Conservation (phyloP, 2,888 invertebrate species). For the Apodemia duryi region DNA sequence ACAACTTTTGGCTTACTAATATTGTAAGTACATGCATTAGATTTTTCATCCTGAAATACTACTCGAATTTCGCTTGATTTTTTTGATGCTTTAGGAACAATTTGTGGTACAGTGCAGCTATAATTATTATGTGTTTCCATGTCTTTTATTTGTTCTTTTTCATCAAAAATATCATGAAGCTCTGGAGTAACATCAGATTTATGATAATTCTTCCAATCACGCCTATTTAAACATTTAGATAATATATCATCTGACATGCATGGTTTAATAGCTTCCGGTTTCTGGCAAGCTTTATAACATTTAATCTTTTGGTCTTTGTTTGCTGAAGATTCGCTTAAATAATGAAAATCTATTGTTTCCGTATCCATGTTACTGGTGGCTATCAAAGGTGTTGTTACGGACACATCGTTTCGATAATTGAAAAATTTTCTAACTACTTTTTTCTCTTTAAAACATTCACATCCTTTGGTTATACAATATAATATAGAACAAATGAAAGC, state of each 20-base stretch:
- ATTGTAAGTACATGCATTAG: slow-evolving; percentile 13
- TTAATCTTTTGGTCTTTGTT: slow-evolving; percentile 54
- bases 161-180: slow-evolving; percentile 21
- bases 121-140: slow-evolving; percentile 15
- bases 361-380: slow-evolving; percentile 57
- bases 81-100: slow-evolving; percentile 19
- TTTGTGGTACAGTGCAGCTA: neutral
- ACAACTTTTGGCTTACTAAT: slow-evolving; percentile 18
- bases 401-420: slow-evolving; percentile 56
- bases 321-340: slow-evolving; percentile 50
- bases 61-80: slow-evolving; percentile 36
- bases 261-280: slow-evolving; percentile 43
- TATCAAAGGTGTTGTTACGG: slow-evolving; percentile 63
- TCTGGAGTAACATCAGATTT: slow-evolving; percentile 42
- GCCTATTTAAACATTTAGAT: slow-evolving; percentile 59
- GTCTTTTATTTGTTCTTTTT: slow-evolving; percentile 20
- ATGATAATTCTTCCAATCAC: slow-evolving; percentile 52
- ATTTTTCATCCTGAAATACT: slow-evolving; percentile 41
- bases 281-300: slow-evolving; percentile 63
- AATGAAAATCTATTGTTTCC: slow-evolving; percentile 54
- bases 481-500: slow-evolving; percentile 50
- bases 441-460: slow-evolving; percentile 40
- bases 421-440: slow-evolving; percentile 49
- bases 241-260: slow-evolving; percentile 67
- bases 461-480: slow-evolving; percentile 43